Evolutionary conservation across 2,113 vertebrate species (phyloP), one percentile per base, ranked within the genome.

Genomic region (Chaetodon auriga): DNA sequence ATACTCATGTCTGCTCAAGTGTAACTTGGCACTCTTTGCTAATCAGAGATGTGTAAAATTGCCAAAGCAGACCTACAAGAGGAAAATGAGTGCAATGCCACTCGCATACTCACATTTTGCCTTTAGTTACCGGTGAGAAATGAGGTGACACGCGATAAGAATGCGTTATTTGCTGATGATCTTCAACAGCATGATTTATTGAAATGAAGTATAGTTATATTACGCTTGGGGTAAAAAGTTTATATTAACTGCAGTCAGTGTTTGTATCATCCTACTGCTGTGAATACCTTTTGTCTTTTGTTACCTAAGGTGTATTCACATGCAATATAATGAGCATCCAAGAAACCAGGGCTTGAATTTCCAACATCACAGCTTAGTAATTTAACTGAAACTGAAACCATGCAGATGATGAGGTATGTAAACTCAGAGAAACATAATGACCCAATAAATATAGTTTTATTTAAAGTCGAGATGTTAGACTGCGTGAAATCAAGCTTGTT

Each of bases 31-130:
- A 46, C 54, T 45, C 15, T 51, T 62, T 72, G 69, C 65, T 49
- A 68, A 71, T 63, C 77, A 80, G n/a, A 76, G 63, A 63, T 74
- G 66, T 51, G 71, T 82, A 36, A 82, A 49, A 83, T 68, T 88
- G 57, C 62, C 54, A 64, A 71, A 8, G 30, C 51, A 64, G 63
- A 70, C 35, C 74, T 30, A 54, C 36, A 62, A 65, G 80, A 63
- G 74, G 57, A 83, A 78, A 58, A 48, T 15, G 18, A 46, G 36
- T 54, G 55, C 57, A 43, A 15, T 23, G 16, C 14, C 35, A 35
- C 58, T 43, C 51, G 68, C 15, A 53, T n/a, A 18, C 45, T 35
- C 6, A 43, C 13, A 41, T 10, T 19, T 11, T 63, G 14, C 54
- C 41, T 25, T 68, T 48, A 21, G 46, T 54, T 51, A 55, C 43